Conservation (phyloP, 1,140 invertebrate species). For the Drosophila trapezifrons region DNA sequence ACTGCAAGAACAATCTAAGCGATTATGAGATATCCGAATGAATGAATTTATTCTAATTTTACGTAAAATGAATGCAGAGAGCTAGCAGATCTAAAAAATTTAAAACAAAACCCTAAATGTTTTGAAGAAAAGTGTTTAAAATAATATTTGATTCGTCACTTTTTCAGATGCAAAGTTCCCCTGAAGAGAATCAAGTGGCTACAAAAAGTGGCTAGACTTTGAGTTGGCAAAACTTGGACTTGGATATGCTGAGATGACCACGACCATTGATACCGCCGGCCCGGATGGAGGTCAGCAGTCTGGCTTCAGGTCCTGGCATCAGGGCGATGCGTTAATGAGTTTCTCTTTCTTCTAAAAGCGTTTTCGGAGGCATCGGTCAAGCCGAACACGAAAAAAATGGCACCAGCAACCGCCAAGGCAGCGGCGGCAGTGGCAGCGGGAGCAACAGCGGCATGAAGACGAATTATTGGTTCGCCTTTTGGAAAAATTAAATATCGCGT, state of each 20-base stretch:
- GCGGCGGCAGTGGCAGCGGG: conserved; percentile 14
- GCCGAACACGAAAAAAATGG: conserved; percentile 38
- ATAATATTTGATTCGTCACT: too few relatives aligned
- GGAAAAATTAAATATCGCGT: conserved; percentile 82
- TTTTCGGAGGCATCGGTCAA: conserved; percentile 31
- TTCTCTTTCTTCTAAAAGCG: conserved; percentile 32
- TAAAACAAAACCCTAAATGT: too few relatives aligned
- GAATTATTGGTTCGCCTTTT: conserved; percentile 80
- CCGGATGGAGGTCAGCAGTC: conserved; percentile 27
- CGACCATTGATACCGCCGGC: background rate
- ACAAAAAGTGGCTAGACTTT: background rate
- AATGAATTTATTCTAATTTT: too few relatives aligned
- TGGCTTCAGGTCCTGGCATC: conserved; percentile 26
- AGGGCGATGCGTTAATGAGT: conserved; percentile 44
- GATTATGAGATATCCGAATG: too few relatives aligned
- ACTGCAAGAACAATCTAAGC: too few relatives aligned
- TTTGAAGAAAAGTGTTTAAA: too few relatives aligned
- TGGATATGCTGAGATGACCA: background rate
- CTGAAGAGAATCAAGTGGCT: background rate
- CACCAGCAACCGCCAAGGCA: conserved; percentile 16
- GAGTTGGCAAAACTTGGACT: background rate
- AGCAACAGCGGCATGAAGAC: conserved; percentile 56
- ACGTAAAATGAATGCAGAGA: too few relatives aligned
- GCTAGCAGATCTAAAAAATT: too few relatives aligned
- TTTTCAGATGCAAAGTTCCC: too few relatives aligned